Base-by-base conservation (phyloP, 2,797 vertebrate genomes). In the Hapalemur alaotrensis region DNA sequence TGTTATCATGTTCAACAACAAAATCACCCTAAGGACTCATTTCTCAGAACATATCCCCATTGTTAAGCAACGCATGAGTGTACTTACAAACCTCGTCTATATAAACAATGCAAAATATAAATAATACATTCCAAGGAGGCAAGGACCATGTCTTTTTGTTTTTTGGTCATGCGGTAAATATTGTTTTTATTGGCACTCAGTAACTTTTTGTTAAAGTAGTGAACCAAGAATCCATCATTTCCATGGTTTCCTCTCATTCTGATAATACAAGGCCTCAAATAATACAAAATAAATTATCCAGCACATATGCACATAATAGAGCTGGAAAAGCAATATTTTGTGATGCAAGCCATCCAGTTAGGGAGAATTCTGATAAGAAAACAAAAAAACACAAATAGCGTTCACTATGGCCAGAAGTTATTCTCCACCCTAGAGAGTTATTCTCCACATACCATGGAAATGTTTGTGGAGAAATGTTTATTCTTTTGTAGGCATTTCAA, bases 241-340 rank as follows among this genome's bases (percentile, higher is more conserved):
- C 81, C 82, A 95, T 89, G 82, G 95, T 94, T 97, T 97, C 95
- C 93, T 95, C 67, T 90, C 84, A 65, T 85, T 94, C 91, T 97
- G 95, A 89, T 96, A 97, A 97, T 97, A 93, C 63, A 67, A 82
- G 78, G 28, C 70, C 75, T 96, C 86, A 95, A 97, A 95, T 95
- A 96, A 93, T 86, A 93, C 46, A n/a, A 91, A 94, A 79, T 94
- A 96, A 95, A 96, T 93, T 96, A 81, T 46, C 46, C 69, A 96
- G 63, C 32, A 70, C 73, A 89, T 30, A 75, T 41, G 92, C 78
- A 94, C 32, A 35, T 76, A 82, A 88, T 32, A 52, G 78, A 61
- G 38, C 76, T 83, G 22, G 63, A n/a, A 96, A 86, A 91, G 57
- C 43, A 87, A 13, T 20, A 69, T 78, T 94, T 73, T 86, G 17